A percentile compares a stretch with the other conserved stretches of the same genome.
These are phyloP conservation scores for Papilio gigon DNA, from an alignment of 2,888 invertebrate genomes.

Conservation along the genomic window DNA sequence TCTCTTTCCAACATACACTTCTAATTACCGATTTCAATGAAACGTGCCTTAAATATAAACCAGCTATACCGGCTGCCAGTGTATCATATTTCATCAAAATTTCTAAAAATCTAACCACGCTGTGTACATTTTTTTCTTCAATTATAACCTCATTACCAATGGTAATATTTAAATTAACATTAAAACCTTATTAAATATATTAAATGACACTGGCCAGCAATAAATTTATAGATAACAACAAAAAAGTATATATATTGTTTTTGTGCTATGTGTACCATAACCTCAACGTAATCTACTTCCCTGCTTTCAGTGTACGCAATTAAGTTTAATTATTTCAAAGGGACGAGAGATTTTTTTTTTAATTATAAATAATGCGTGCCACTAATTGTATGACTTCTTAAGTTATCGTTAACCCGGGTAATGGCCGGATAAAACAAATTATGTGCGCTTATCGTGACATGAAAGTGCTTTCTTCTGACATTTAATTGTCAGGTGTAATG, in stretches of 20 bases:
- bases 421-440: conserved; percentile 22
- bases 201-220: not conserved
- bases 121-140: not conserved
- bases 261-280: conserved; percentile 8
- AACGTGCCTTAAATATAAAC: conserved; percentile 15
- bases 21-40: not conserved
- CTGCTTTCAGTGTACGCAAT: not conserved
- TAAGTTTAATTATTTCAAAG: not conserved
- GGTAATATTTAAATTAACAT: not conserved
- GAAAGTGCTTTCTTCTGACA: conserved; percentile 21
- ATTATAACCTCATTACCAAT: not conserved
- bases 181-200: not conserved
- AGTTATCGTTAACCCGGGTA: conserved; percentile 20
- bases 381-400: conserved; percentile 21
- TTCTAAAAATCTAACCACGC: not conserved
- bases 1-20: not conserved
- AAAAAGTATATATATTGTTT: not conserved
- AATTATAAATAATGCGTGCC: conserved; percentile 14
- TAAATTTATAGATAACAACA: not conserved
- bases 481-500: not conserved
- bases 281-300: not conserved
- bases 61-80: not conserved
- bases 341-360: conserved; percentile 13
- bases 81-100: not conserved
- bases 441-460: not conserved